Evolutionary conservation across 2,888 invertebrate genomes (phyloP), one percentile per base, ranked within the genome.

Genomic region (Steromphala cineraria): DNA sequence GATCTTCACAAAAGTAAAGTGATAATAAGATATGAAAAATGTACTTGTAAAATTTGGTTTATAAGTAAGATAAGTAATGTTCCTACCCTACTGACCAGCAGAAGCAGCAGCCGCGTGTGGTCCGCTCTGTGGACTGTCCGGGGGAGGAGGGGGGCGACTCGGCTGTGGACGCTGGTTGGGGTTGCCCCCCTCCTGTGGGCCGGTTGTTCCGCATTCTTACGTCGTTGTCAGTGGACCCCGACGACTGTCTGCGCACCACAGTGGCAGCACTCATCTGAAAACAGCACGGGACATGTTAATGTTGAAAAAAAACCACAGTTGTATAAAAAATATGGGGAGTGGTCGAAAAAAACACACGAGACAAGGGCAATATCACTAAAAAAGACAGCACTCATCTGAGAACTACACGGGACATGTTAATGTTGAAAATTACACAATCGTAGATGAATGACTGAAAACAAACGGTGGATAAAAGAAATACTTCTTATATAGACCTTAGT

Each of bases 381-480:
- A n/a, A n/a, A n/a, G 85, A 87, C 82, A 78, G 82, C 79, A 81
- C 87, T 91, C 91, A 91, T 91, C 91, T 91, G 89, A 75, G 88
- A 46, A 46, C 46, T 10, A 13, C 46, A 46, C 8, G 46, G 46
- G 10, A 46, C 46, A 46, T 46, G 46, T 46, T 36, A 36, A 36
- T 36, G 36, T 36, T 36, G 46, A 46, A 46, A 46, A 46, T n/a
- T n/a, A n/a, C n/a, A n/a, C n/a, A n/a, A n/a, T n/a, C n/a, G n/a
- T n/a, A n/a, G n/a, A n/a, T n/a, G n/a, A n/a, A n/a, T n/a, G n/a
- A n/a, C n/a, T n/a, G n/a, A n/a, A n/a, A n/a, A n/a, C n/a, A n/a
- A n/a, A n/a, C n/a, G n/a, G n/a, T n/a, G n/a, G n/a, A n/a, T n/a
- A n/a, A n/a, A n/a, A n/a, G n/a, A n/a, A n/a, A n/a, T n/a, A n/a